Percentiles rank a stretch among this genome's conserved stretches.
These are phyloP conservation scores for Macrotis lagotis DNA, from an alignment of 2,113 vertebrate species.

Conservation along the genomic window DNA sequence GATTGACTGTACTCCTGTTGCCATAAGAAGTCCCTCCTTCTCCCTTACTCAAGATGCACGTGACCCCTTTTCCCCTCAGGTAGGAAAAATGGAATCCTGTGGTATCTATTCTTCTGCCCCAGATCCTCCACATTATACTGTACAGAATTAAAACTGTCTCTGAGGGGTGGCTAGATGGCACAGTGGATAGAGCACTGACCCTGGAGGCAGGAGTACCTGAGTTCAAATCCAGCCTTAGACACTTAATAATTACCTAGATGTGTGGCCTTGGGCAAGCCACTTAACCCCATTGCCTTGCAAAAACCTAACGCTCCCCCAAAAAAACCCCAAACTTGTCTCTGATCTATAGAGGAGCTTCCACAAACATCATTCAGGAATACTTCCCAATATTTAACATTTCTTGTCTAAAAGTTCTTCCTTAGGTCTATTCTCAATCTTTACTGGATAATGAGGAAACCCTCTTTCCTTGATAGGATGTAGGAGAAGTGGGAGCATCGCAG, in stretches of 20 bases:
- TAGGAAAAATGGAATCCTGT: neutral
- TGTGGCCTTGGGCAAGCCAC: too few relatives aligned
- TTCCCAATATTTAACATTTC: neutral
- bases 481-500: conserved; percentile 52
- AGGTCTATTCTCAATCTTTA: neutral
- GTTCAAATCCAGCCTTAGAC: too few relatives aligned
- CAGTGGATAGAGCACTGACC: too few relatives aligned
- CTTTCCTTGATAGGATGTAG: neutral
- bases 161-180: too few relatives aligned
- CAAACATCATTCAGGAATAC: neutral
- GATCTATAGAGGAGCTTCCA: neutral
- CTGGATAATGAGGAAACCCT: neutral
- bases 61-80: neutral
- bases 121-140: neutral
- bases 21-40: neutral
- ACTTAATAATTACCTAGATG: too few relatives aligned
- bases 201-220: too few relatives aligned
- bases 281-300: too few relatives aligned
- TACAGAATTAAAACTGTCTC: too few relatives aligned
- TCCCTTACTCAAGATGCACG: neutral
- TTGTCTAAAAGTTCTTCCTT: conserved; percentile 7
- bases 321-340: too few relatives aligned
- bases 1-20: neutral
- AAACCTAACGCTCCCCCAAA: too few relatives aligned
- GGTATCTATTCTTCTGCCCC: neutral